These are phyloP conservation scores for Spizaetus ornatus DNA, from an alignment of 2,113 vertebrate species.

Conservation along the genomic window DNA sequence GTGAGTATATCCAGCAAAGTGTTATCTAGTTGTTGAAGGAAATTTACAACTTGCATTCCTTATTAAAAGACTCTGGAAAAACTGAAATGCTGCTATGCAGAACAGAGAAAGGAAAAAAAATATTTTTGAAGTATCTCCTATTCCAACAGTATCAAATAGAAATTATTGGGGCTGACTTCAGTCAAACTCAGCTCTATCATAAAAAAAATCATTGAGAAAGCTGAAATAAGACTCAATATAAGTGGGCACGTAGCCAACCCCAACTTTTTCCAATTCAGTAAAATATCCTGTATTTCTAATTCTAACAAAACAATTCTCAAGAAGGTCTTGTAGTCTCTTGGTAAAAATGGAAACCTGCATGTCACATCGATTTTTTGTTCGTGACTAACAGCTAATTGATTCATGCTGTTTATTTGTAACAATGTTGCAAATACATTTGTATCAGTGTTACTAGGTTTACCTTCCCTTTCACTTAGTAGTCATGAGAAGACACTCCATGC, in stretches of 20 bases:
- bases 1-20: background rate
- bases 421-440: background rate
- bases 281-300: background rate
- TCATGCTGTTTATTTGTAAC: background rate
- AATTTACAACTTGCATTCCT: background rate
- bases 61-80: background rate
- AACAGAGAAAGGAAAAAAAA: background rate
- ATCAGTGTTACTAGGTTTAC: background rate
- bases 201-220: background rate
- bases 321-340: background rate
- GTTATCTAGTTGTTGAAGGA: background rate
- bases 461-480: background rate
- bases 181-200: background rate
- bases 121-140: background rate
- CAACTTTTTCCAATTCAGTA: background rate
- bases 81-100: background rate
- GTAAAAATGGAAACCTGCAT: background rate
- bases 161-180: background rate
- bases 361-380: background rate
- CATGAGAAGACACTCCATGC: background rate
- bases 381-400: background rate
- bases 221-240: background rate
- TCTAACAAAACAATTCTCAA: background rate
- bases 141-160: background rate
- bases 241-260: background rate